Evolutionary conservation across 2,888 invertebrate genomes (phyloP), one percentile per base, ranked within the genome.

Genomic region (Epistrophe grossulariae): DNA sequence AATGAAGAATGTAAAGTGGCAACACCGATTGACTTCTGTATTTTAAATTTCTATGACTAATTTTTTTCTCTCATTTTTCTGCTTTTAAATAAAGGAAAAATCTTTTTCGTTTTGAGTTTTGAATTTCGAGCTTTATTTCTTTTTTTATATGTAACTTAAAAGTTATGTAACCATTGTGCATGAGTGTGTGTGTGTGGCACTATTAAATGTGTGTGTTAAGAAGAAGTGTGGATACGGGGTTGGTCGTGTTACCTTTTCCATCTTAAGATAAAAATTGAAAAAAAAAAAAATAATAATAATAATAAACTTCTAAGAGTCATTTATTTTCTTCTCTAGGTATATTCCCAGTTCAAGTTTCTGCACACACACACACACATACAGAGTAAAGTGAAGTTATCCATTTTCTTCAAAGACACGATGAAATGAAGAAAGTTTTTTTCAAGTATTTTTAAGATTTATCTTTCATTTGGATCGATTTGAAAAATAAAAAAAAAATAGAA

Each of bases 401-500:
- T 64, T 40, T 62, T 64, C 64, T 43, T 64, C 52, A 74, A 64
- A 64, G 55, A 64, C n/a, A n/a, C 50, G 50, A 74, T 74, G 52
- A 64, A 64, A 74, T 74, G 52, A 64, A 64, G 50, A 74, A 74
- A 74, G 74, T 73, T 73, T 72, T 24, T 24, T 73, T 62, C 43
- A 64, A 52, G 62, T 55, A 74, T 74, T 64, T 74, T 62, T 50
- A 55, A 74, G 74, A 74, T 74, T 74, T 62, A 74, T 74, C 74
- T 60, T 50, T 73, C 60, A 50, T 38, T 60, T 35, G 19, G n/a
- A 60, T 40, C 64, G 52, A 70, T 40, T 70, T 70, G 40, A 40
- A 52, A 70, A 52, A 24, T 24, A 31, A 19, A 50, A 50, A 24
- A 24, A 13, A 28, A 15, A 15, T 5, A 15, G 15, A 2, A 38